These are phyloP conservation scores for Tenthredo livida DNA, from an alignment of 2,888 invertebrate species.

Conservation along the genomic window DNA sequence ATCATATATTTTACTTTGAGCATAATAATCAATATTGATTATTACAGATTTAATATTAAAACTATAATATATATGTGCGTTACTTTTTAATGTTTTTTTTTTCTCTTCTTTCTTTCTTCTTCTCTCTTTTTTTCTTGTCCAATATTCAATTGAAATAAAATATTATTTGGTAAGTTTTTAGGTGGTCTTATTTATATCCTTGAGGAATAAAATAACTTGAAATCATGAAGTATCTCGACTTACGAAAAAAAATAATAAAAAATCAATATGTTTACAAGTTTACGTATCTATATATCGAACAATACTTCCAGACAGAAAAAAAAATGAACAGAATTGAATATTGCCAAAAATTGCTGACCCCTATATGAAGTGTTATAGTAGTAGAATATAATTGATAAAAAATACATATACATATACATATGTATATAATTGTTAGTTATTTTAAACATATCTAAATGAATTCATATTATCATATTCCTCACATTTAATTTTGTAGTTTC, in stretches of 20 bases:
- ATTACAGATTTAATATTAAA: constrained; percentile 40
- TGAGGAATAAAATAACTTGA: constrained; percentile 28
- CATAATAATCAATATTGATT: constrained; percentile 5
- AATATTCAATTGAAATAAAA: constrained; percentile 32
- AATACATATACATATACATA: background rate
- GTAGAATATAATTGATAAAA: background rate
- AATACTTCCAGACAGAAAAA: background rate
- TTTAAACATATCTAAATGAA: background rate
- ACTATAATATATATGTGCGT: constrained; percentile 41
- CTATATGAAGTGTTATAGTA: background rate
- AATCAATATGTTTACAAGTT: background rate
- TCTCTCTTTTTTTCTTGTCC: background rate
- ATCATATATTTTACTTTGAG: constrained; percentile 36
- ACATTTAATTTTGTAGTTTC: constrained; percentile 55
- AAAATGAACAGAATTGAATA: background rate
- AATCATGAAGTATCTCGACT: background rate
- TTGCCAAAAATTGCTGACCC: background rate
- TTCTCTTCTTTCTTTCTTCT: background rate
- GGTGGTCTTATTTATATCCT: constrained; percentile 21
- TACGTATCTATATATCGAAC: background rate
- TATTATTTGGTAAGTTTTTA: constrained; percentile 37
- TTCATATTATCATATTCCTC: constrained; percentile 20
- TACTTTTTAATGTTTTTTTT: background rate
- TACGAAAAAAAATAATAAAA: background rate
- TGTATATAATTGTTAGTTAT: background rate